These are phyloP conservation scores for Lasioglossum lativentre DNA, from an alignment of 2,888 invertebrate species.

Conservation along the genomic window DNA sequence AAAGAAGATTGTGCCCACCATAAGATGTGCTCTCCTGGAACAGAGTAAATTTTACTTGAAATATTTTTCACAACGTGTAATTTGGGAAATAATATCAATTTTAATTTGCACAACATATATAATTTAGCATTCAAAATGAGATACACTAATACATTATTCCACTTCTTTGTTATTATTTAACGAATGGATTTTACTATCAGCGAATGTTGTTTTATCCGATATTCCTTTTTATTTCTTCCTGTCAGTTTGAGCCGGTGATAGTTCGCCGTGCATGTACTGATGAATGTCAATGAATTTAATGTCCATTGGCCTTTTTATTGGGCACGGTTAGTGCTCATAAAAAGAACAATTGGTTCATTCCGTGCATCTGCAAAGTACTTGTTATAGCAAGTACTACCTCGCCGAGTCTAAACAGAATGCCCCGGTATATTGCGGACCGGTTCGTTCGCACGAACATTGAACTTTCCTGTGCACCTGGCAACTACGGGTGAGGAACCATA, in stretches of 20 bases:
- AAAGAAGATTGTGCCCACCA: too few relatives aligned
- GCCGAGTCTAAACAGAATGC: neutral
- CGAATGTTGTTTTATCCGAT: neutral
- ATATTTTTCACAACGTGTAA: neutral
- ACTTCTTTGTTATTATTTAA: neutral
- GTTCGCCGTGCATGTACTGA: neutral
- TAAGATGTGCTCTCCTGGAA: neutral
- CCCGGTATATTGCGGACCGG: conserved; percentile 11
- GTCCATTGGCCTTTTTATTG: neutral
- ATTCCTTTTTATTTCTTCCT: neutral
- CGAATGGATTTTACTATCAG: neutral
- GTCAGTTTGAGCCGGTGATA: neutral
- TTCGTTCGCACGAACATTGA: conserved; percentile 22
- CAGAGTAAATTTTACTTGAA: neutral
- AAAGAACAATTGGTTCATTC: neutral
- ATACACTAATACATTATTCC: neutral
- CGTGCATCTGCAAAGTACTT: neutral
- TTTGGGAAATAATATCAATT: neutral
- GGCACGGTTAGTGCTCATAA: neutral
- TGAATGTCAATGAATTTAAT: conserved; percentile 1
- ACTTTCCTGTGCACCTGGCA: neutral
- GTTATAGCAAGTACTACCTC: neutral
- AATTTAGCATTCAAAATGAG: neutral
- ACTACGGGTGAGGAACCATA: neutral
- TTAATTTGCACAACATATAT: neutral